These are phyloP conservation scores for Pangasius larnaudii DNA, from an alignment of 2,797 vertebrate genomes.

Conservation along the genomic window DNA sequence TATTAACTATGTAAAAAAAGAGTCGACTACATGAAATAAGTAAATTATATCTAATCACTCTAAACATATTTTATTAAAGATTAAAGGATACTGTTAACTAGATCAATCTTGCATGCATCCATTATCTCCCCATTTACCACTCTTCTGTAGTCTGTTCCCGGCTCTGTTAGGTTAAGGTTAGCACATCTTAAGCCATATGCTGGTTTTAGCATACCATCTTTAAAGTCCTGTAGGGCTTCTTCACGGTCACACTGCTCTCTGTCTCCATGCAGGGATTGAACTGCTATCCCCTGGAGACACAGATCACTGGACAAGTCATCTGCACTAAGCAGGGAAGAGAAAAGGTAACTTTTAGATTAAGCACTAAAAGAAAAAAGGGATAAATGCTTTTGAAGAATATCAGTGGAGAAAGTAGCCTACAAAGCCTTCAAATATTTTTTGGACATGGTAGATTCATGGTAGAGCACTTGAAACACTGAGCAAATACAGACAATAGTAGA, in stretches of 20 bases:
- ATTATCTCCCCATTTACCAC: not conserved
- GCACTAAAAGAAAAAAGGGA: too few relatives aligned
- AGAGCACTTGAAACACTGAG: not conserved
- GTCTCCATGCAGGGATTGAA: slow-evolving; percentile 91
- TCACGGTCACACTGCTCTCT: slow-evolving; percentile 92
- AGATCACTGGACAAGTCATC: slow-evolving; percentile 94
- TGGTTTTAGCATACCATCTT: slow-evolving; percentile 74
- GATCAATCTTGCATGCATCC: not conserved
- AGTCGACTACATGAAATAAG: not conserved
- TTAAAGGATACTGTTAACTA: not conserved
- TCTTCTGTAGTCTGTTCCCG: not conserved
- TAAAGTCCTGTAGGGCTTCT: slow-evolving; percentile 92
- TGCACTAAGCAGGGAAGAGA: slow-evolving; percentile 61
- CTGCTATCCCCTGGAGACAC: slow-evolving; percentile 83
- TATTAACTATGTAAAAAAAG: not conserved
- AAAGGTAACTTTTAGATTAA: not conserved
- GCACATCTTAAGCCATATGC: not conserved
- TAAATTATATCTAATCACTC: not conserved
- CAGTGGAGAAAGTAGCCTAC: not conserved
- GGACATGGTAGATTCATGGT: not conserved
- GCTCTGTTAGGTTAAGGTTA: not conserved
- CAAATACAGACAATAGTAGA: not conserved
- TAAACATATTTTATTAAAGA: not conserved
- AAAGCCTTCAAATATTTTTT: not conserved
- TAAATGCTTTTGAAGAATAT: not conserved